Base-by-base conservation (phyloP, 2,888 invertebrate species). In the Nomada flava region DNA sequence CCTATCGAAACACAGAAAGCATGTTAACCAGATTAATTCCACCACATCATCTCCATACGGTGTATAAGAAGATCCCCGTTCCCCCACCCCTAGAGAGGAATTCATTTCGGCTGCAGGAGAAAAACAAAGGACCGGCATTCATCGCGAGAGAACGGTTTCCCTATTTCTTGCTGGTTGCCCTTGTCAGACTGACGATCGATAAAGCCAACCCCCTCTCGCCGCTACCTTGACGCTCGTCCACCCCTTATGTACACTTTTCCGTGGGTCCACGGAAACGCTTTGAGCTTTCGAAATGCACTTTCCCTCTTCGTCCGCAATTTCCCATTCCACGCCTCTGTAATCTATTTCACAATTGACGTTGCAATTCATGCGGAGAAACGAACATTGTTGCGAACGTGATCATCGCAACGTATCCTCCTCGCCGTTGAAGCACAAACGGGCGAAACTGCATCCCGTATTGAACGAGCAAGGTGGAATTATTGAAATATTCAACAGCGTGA, bases 111-210 rank as follows among this genome's bases (percentile, higher is more conserved):
- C 13, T 2, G 44, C 10, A 50, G 55, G 57, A 53, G 64, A 80
- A 64, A 88, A 85, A 88, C 89, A 89, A 87, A 87, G 84, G 71
- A 82, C 77, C 78, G 87, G 79, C 76, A 81, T 87, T 83, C 83
- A 86, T 89, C 78, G 89, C 64, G 76, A 79, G 79, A 77, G 81
- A 76, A 85, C 78, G 72, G 88, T 89, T 88, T 89, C 87, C 89
- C 89, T 86, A 82, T 88, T 89, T 89, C 89, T 89, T 84, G 87
- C 81, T 69, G 82, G 85, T 85, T 89, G 87, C 87, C 89, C 88
- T 89, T 88, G 89, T 88, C 86, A 78, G 86, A 70, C 72, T 36
- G 53, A 52, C 84, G 88, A 88, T 88, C 88, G 89, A 88, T 88
- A 88, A 86, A 89, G 81, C 89, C 79, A 76, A 53, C 84, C 88